Base-by-base conservation (phyloP, 2,113 vertebrate species). In the Vimba vimba region DNA sequence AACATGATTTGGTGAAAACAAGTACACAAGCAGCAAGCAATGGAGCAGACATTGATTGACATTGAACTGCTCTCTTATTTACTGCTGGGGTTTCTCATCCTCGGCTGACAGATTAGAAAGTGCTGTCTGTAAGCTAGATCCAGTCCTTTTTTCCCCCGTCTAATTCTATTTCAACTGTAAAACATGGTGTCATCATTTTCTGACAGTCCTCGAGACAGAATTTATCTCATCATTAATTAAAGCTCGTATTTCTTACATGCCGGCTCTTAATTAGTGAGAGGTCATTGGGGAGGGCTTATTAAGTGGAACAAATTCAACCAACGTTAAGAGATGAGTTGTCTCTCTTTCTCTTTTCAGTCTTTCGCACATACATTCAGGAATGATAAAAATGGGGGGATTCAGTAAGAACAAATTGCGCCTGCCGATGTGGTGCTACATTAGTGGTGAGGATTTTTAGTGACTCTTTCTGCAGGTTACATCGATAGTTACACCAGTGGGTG, bases 171-270 rank as follows among this genome's bases (percentile, higher is more conserved):
- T 97, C 96, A 97, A 99, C 96, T 96, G 95, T 96, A 96, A 98
- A 99, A 98, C 96, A 97, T 96, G 96, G 97, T 98, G 97, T 99
- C 98, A 98, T 96, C 96, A 96, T 98, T 99, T 97, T 96, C 96
- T 98, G 97, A 98, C 97, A 97, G 97, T 97, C 97, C 97, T 98
- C 97, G 97, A 97, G 97, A 99, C 87, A 94, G 96, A 98, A 98
- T 99, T 99, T 97, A 99, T 99, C 97, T 98, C 97, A 97, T 99
- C 97, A 98, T 99, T 99, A 99, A 99, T 99, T 99, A 99, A 99
- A 97, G 96, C 97, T 98, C 97, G 97, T 97, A 97, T 98, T 98
- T 98, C 97, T 97, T 97, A 98, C 97, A 98, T 97, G 96, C 97
- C 96, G 97, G 96, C 95, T 96, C 96, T 98, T 99, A 99, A 98